These are phyloP conservation scores for Sebastes oblongus DNA, from an alignment of 2,797 vertebrate genomes.

Conservation along the genomic window DNA sequence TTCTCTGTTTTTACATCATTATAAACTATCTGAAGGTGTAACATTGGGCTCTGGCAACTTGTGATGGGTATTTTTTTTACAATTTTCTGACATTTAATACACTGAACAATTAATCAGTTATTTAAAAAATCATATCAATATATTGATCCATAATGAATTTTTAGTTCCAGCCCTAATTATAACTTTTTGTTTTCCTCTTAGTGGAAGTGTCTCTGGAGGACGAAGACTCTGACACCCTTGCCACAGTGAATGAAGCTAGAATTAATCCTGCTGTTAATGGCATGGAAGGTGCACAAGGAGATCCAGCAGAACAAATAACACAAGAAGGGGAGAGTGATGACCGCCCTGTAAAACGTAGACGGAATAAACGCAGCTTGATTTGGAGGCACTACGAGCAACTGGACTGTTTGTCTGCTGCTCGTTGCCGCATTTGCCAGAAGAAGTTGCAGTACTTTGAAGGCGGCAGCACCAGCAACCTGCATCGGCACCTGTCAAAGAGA, in stretches of 20 bases:
- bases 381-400: slow-evolving; percentile 75
- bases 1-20: background rate
- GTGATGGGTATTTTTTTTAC: too few relatives aligned
- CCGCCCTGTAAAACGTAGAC: slow-evolving; percentile 16
- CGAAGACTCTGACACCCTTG: slow-evolving; percentile 36
- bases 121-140: background rate
- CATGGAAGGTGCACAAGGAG: slow-evolving; percentile 33
- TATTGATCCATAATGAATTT: background rate
- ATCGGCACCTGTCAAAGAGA: slow-evolving; percentile 77
- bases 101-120: background rate
- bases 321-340: background rate
- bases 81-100: background rate
- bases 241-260: slow-evolving; percentile 44
- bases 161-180: background rate
- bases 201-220: slow-evolving; percentile 73
- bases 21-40: background rate
- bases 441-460: slow-evolving; percentile 60
- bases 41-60: too few relatives aligned
- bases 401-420: slow-evolving; percentile 61
- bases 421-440: slow-evolving; percentile 77
- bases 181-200: slow-evolving; percentile 20
- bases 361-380: slow-evolving; percentile 65
- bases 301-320: background rate
- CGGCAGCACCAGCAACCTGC: slow-evolving; percentile 73
- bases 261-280: slow-evolving; percentile 46